A percentile compares a stretch with the other conserved stretches of the same genome.
Evolutionary conservation across 2,113 vertebrate genomes (phyloP).

Genomic region (Taurulus bubalis): DNA sequence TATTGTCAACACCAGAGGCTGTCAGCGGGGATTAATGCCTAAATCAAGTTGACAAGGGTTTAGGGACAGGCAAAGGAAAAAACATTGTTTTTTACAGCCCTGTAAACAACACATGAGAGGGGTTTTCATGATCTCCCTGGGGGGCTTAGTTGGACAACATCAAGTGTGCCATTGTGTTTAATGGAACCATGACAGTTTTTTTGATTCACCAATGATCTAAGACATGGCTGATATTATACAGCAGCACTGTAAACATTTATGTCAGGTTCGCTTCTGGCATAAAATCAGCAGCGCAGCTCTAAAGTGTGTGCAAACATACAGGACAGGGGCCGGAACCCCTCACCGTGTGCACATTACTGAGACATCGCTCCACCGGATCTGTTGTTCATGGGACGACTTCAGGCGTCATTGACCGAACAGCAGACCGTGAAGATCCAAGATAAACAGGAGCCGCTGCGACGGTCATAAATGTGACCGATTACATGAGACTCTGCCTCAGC

Average conservation of each 20-base stretch:
- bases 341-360: slow-evolving; percentile 5
- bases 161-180: not conserved
- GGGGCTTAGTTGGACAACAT: slow-evolving; percentile 19
- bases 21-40: slow-evolving; percentile 62
- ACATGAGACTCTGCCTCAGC: slow-evolving; percentile 8
- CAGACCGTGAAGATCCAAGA: slow-evolving; percentile 69
- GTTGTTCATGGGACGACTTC: slow-evolving; percentile 15
- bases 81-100: slow-evolving; percentile 56
- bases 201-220: slow-evolving; percentile 32
- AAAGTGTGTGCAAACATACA: not conserved
- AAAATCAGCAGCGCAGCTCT: not conserved
- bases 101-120: slow-evolving; percentile 54
- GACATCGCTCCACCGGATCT: slow-evolving; percentile 6
- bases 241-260: not conserved
- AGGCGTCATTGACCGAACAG: slow-evolving; percentile 47
- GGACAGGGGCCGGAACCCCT: not conserved
- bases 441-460: slow-evolving; percentile 43
- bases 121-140: slow-evolving; percentile 16
- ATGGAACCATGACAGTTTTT: not conserved
- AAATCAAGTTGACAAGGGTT: slow-evolving; percentile 71
- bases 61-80: slow-evolving; percentile 47
- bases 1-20: slow-evolving; percentile 34
- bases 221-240: not conserved
- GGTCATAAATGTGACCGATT: slow-evolving; percentile 41
- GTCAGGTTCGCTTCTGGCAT: not conserved